Conservation (phyloP, 2,797 vertebrate genomes). For the Notoglanidium macrostoma region DNA sequence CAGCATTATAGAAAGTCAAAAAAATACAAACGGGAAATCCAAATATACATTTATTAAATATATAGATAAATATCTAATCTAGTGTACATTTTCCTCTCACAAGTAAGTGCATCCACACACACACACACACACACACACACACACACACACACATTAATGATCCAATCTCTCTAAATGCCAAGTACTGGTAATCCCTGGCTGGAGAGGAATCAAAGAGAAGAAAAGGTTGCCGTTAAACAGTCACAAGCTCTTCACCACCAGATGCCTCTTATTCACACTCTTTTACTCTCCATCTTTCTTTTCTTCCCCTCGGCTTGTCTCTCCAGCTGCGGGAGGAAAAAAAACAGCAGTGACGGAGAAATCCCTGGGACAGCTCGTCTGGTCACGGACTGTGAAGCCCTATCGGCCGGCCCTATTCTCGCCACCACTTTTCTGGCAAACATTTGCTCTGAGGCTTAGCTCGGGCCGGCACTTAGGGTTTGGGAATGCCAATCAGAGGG, state of each 20-base stretch:
- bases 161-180: conserved; percentile 79
- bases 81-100: conserved; percentile 11
- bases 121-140: conserved; percentile 33
- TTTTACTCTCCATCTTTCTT: conserved; percentile 66
- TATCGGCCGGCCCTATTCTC: conserved; percentile 80
- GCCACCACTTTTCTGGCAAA: conserved; percentile 86
- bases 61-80: neutral
- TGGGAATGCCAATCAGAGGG: conserved; percentile 82
- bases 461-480: conserved; percentile 76
- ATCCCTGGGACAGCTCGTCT: conserved; percentile 95
- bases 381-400: conserved; percentile 89
- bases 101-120: neutral
- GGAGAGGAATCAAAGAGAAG: conserved; percentile 80
- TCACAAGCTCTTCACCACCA: conserved; percentile 94
- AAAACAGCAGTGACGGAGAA: conserved; percentile 79
- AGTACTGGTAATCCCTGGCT: conserved; percentile 80
- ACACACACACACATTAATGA: conserved; percentile 73
- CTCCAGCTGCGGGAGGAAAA: conserved; percentile 90
- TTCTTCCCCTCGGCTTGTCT: conserved; percentile 66
- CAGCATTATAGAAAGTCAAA: neutral
- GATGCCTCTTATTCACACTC: conserved; percentile 89
- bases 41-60: neutral
- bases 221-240: conserved; percentile 91
- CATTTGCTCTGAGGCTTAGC: conserved; percentile 91
- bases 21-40: neutral